phyloP scores from a whole-genome alignment of 53 echinoderm and acorn worm species.

The Hippasteria phrygiana region DNA sequence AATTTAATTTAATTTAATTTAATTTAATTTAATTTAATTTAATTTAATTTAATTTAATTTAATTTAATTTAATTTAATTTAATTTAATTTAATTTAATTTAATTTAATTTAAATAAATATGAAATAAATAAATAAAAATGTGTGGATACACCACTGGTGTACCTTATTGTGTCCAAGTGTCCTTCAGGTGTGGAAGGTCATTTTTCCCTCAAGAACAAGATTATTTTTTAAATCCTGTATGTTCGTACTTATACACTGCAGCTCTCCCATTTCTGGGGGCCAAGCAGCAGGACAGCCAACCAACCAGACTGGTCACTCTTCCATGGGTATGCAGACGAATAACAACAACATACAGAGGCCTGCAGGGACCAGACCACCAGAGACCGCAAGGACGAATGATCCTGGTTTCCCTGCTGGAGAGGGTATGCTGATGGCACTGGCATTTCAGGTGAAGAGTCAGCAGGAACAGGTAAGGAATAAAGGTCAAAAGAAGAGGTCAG shows the following conservation, averaged over 20 bases:
- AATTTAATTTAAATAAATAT: too few species aligned
- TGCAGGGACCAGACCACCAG: constrained; percentile 21
- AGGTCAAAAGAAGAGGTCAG: too few species aligned
- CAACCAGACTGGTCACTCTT: constrained; percentile 24
- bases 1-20: too few species aligned
- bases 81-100: too few species aligned
- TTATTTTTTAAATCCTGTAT: neutral
- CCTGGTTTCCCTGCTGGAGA: constrained; percentile 55
- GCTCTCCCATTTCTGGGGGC: constrained; percentile 13
- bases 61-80: too few species aligned
- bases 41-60: too few species aligned
- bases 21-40: too few species aligned
- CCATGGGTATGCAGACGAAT: constrained; percentile 40
- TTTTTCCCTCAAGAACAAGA: too few species aligned
- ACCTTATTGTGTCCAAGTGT: too few species aligned
- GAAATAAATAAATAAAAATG: too few species aligned
- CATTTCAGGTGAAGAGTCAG: constrained; percentile 74
- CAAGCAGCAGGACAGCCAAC: constrained; percentile 12
- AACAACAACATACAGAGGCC: constrained; percentile 42
- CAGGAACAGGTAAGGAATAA: constrained; percentile 83
- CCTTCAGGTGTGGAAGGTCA: too few species aligned
- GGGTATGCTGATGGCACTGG: constrained; percentile 71
- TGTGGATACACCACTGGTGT: too few species aligned
- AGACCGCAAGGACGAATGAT: constrained; percentile 2
- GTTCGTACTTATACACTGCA: neutral